Conservation (phyloP, 2,888 invertebrate genomes). For the Trimorus sp. region DNA sequence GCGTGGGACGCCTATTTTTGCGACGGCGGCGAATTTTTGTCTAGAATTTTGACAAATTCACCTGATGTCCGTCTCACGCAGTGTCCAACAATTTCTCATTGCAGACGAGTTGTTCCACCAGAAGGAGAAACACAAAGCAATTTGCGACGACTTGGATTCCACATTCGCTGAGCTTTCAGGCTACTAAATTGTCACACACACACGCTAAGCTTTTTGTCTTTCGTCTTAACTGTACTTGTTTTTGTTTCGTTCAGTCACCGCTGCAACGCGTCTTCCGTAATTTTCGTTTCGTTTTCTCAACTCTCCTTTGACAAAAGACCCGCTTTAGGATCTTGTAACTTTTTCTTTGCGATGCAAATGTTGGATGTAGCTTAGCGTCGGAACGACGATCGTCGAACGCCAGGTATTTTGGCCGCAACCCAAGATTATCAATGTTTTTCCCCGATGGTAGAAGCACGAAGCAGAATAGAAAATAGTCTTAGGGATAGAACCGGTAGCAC, state of each 20-base stretch:
- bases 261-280: conserved; percentile 28
- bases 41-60: too few species aligned
- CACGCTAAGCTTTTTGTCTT: conserved; percentile 62
- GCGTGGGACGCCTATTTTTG: conserved; percentile 12
- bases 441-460: conserved; percentile 58
- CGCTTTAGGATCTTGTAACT: not conserved
- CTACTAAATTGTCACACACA: conserved; percentile 86
- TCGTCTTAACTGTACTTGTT: conserved; percentile 42
- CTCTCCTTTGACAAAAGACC: not conserved
- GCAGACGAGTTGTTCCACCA: conserved; percentile 85
- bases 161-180: conserved; percentile 98
- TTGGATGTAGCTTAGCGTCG: conserved; percentile 70
- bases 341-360: conserved; percentile 35
- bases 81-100: conserved; percentile 74
- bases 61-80: conserved; percentile 23
- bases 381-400: conserved; percentile 73
- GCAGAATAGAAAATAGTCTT: conserved; percentile 55
- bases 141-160: conserved; percentile 98
- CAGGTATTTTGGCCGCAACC: conserved; percentile 75
- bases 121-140: conserved; percentile 98
- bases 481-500: conserved; percentile 3
- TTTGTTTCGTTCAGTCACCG: conserved; percentile 33
- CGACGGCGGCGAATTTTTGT: too few species aligned
- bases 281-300: not conserved
- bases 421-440: conserved; percentile 48